Percentiles rank a stretch among this genome's conserved stretches.
Evolutionary conservation across 1,140 invertebrate species (phyloP).

Genomic region (Brachionus rotundiformis): DNA sequence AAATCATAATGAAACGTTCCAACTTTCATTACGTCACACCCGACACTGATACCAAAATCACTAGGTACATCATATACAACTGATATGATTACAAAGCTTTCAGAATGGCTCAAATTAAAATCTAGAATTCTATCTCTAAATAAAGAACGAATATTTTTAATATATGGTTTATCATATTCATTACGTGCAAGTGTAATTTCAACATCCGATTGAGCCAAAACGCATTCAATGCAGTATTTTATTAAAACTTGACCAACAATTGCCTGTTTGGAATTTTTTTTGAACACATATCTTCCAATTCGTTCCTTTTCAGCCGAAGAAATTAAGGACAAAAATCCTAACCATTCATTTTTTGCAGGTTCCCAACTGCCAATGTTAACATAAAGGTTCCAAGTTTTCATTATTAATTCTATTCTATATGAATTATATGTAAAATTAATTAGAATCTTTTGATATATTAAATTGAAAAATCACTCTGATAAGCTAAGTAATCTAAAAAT

Average conservation of each 20-base stretch:
- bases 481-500: no score
- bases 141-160: neutral
- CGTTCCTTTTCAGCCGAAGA: neutral
- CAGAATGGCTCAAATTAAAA: slow-evolving; percentile 8
- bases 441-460: no score
- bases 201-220: neutral
- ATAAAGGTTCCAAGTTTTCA: neutral
- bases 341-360: neutral
- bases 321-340: neutral
- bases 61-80: neutral
- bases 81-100: neutral
- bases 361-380: neutral
- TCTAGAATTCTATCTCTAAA: neutral
- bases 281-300: neutral
- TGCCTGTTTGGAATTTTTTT: slow-evolving; percentile 13
- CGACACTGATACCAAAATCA: neutral
- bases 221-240: neutral
- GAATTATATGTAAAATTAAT: no score
- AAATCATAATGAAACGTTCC: neutral
- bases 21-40: slow-evolving; percentile 34
- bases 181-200: neutral
- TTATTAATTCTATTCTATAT: neutral
- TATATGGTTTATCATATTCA: neutral
- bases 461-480: no score
- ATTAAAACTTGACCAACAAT: neutral